Evolutionary conservation across 2,888 invertebrate genomes (phyloP).

Genomic region (Catocala nupta): DNA sequence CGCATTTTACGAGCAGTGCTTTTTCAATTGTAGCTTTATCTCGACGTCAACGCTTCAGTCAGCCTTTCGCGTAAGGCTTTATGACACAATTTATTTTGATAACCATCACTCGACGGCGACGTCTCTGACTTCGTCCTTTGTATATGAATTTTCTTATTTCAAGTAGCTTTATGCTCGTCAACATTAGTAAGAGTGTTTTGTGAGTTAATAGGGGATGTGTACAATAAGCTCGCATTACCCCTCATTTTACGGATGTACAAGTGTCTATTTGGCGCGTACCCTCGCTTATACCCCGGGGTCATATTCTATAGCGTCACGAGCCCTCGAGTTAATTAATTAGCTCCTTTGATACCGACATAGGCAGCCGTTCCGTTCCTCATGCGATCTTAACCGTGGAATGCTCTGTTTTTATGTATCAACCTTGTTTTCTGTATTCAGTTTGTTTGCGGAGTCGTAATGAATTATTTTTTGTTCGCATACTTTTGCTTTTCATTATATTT

Average conservation of each 20-base stretch:
- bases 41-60: conserved; percentile 31
- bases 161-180: conserved; percentile 16
- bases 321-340: conserved; percentile 78
- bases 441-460: conserved; percentile 39
- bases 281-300: conserved; percentile 56
- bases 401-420: conserved; percentile 54
- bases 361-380: conserved; percentile 38
- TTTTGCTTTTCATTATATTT: conserved; percentile 19
- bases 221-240: conserved; percentile 41
- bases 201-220: conserved; percentile 30
- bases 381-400: conserved; percentile 58
- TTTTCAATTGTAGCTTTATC: conserved; percentile 44
- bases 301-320: conserved; percentile 61
- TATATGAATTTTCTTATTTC: conserved; percentile 14
- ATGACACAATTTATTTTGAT: conserved; percentile 47
- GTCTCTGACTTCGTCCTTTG: conserved; percentile 20
- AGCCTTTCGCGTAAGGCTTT: conserved; percentile 36
- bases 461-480: conserved; percentile 19
- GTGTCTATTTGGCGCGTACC: conserved; percentile 53
- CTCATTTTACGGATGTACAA: conserved; percentile 43
- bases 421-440: conserved; percentile 44
- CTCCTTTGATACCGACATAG: conserved; percentile 64
- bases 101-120: conserved; percentile 32
- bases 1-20: conserved; percentile 28
- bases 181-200: conserved; percentile 19